A percentile compares a stretch with the other conserved stretches of the same genome.
Evolutionary conservation across 2,888 invertebrate genomes (phyloP).

Genomic region (Leptopilina myrica): DNA sequence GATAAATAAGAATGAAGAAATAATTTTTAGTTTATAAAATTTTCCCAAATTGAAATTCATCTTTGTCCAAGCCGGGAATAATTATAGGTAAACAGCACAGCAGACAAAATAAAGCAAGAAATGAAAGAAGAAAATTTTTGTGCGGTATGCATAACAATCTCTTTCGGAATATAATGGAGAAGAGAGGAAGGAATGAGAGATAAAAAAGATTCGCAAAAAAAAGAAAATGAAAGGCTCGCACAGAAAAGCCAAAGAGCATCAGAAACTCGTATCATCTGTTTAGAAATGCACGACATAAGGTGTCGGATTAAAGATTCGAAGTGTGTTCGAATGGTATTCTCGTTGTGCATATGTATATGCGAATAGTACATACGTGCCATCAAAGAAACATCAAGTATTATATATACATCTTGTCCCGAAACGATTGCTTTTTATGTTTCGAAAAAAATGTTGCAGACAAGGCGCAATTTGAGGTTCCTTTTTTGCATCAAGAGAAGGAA

Average conservation of each 20-base stretch:
- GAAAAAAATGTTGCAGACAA: too few species aligned
- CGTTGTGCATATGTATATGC: conserved; percentile 62
- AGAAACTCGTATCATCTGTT: conserved; percentile 61
- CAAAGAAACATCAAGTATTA: conserved; percentile 28
- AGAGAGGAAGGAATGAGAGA: conserved; percentile 14
- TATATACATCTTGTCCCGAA: conserved; percentile 9
- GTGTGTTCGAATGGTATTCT: conserved; percentile 62
- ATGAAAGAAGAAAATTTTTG: conserved; percentile 47
- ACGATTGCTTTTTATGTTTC: not conserved
- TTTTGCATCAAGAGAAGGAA: not conserved
- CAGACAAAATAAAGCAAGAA: conserved; percentile 40
- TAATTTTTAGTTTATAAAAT: not conserved
- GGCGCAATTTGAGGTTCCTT: not conserved
- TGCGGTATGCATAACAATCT: conserved; percentile 21
- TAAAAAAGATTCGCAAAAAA: not conserved
- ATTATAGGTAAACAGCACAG: conserved; percentile 8
- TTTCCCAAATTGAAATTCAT: not conserved
- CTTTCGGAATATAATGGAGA: conserved; percentile 38
- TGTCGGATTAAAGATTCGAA: conserved; percentile 72
- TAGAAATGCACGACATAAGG: conserved; percentile 66
- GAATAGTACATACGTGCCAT: conserved; percentile 58
- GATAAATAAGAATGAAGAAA: too few species aligned
- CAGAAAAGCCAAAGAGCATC: conserved; percentile 46
- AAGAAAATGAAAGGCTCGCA: conserved; percentile 15
- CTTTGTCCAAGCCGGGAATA: not conserved